Base-by-base conservation (phyloP, 2,797 vertebrate genomes). In the Heliangelus exortis region DNA sequence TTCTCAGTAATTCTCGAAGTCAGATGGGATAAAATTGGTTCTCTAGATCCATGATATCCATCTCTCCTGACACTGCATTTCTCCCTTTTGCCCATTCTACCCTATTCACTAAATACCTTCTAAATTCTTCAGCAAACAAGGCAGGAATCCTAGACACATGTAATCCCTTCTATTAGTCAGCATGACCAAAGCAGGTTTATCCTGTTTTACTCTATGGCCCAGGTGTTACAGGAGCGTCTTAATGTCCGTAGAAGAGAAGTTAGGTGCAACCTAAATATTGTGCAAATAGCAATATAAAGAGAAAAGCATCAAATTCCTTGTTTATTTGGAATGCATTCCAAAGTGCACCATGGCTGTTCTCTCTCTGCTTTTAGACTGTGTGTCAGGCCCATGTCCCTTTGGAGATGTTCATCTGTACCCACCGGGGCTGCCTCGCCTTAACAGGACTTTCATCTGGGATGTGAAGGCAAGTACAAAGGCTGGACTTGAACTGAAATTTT, bases 391-490 rank as follows among this genome's bases (percentile, higher is more conserved):
- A 0, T 99, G 99, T 90, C 97, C 97, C 19, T 98, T 97, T 12
- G 82, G 96, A 41, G 97, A 98, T 5, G 94, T 99, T 69, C 97
- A 96, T 69, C 96, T 98, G 21, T 96, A 98, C 91, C 88, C 97
- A 2, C 89, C 69, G 0, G 86, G 94, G 23, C 97, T 99, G 48
- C 98, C 97, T 39, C 93, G 96, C 73, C 99, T 99, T 94, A 98
- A 98, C 94, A 98, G 98, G 61, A 98, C 98, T 39, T 99, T 98
- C 74, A 92, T 63, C 78, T 99, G 99, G 99, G 97, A 99, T 0
- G 84, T 99, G 85, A 98, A 96, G 39, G 96, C 97, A 0, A 96
- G 90, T 41, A 97, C 93, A 31, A 97, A 96, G 43, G 92, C 96
- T 9, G 97, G 98, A 9, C 98, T 99, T 20, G 98, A 98, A 22